Base-by-base conservation (phyloP, 2,888 invertebrate genomes). In the Conchocele bisecta region DNA sequence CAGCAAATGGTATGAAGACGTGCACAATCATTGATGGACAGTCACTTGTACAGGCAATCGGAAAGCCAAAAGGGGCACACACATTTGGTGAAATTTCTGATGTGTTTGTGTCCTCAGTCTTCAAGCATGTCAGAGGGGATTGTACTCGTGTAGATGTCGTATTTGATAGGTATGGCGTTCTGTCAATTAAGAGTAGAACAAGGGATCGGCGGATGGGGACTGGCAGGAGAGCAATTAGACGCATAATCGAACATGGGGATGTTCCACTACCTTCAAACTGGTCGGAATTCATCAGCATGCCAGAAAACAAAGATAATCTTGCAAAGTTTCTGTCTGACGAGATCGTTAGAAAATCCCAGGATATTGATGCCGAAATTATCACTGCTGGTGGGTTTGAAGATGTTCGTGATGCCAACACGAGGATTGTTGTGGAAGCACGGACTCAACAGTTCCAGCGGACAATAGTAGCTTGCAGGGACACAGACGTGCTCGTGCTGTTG, bases 181-280 rank as follows among this genome's bases (percentile, higher is more conserved):
- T 53, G 53, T 53, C 53, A 22, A 53, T 53, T 11, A 53, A 53
- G 15, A 37, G 15, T 22, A 31, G 35, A 53, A 53, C 53, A 3
- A 5, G 53, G 15, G n/a, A 9, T 15, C 26, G 31, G n/a, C 33
- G 53, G 7, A 17, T 7, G 33, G 53, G 53, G 44, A 20, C 28
- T 31, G 20, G 53, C 28, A 15, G 31, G 13, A 3, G n/a, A n/a
- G n/a, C n/a, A 5, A 24, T 31, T 22, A 9, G 35, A 17, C 3
- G 22, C n/a, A 53, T 33, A 17, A 35, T 53, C n/a, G 53, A 53
- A 15, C 33, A 37, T 17, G 22, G 4, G 3, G 53, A 37, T 53
- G 53, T 53, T 11, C 33, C 33, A 3, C 51, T 51, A 3, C 29
- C 26, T 31, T 3, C 29, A 28, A 51, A 51, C 13, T 53, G 53